phyloP scores from a whole-genome alignment of 2,797 vertebrate species.

The Neosilurus hyrtlii region DNA sequence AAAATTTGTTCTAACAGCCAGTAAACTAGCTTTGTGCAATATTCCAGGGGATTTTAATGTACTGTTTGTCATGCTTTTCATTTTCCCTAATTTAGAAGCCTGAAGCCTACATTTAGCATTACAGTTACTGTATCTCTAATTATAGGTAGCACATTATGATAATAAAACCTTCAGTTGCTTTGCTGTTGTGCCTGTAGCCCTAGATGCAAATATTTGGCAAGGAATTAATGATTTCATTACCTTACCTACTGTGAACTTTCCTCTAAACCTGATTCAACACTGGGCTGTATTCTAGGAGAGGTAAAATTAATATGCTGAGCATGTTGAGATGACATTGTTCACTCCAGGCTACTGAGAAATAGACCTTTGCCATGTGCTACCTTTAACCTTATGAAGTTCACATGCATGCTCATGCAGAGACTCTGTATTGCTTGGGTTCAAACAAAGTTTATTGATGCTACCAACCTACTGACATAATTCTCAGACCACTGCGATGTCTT shows the following conservation, averaged over 20 bases:
- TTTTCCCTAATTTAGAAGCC: background rate
- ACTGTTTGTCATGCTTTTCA: background rate
- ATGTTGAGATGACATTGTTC: slow-evolving; percentile 10
- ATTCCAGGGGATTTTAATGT: background rate
- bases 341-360: background rate
- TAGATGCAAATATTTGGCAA: slow-evolving; percentile 13
- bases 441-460: slow-evolving; percentile 8
- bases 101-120: slow-evolving; percentile 16
- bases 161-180: background rate
- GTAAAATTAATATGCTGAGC: slow-evolving; percentile 32
- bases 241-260: background rate
- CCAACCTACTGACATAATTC: slow-evolving; percentile 11
- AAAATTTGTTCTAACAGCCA: background rate
- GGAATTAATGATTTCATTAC: slow-evolving; percentile 6
- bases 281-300: background rate
- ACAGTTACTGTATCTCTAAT: slow-evolving; percentile 15
- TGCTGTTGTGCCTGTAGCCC: background rate
- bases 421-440: background rate
- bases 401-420: background rate
- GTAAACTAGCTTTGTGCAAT: background rate
- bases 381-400: slow-evolving; percentile 16
- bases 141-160: background rate
- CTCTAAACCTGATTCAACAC: slow-evolving; percentile 9
- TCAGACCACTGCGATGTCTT: slow-evolving; percentile 10
- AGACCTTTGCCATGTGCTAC: background rate